A percentile compares a stretch with the other conserved stretches of the same genome.
Conservation (phyloP, 64 coral and sea anemone genomes). For the Cladopsammia gracilis region DNA sequence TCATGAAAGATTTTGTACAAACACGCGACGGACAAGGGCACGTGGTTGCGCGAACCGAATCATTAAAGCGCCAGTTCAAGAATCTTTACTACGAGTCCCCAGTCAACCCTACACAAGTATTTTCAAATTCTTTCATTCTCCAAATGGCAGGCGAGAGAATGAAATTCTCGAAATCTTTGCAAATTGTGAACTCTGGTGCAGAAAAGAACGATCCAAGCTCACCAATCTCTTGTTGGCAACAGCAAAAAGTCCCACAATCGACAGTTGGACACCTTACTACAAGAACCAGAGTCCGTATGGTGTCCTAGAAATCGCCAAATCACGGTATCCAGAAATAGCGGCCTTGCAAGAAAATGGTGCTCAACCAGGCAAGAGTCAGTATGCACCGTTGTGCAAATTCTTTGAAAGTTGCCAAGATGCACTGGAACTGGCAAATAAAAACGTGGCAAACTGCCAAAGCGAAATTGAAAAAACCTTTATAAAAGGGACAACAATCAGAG, state of each 20-base stretch:
- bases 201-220: constrained; percentile 27
- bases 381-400: not conserved
- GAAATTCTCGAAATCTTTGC: constrained; percentile 3
- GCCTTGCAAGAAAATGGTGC: not conserved
- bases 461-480: constrained; percentile 14
- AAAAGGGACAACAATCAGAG: constrained; percentile 56
- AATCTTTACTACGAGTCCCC: not conserved
- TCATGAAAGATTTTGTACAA: constrained; percentile 24
- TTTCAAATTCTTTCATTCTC: constrained; percentile 18
- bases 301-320: constrained; percentile 25
- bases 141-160: constrained; percentile 27
- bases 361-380: constrained; percentile 19
- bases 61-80: constrained; percentile 7
- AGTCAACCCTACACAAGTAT: constrained; percentile 6
- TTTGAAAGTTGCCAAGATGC: constrained; percentile 28
- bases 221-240: constrained; percentile 11
- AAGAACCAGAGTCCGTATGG: constrained; percentile 5
- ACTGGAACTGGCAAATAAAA: constrained; percentile 24
- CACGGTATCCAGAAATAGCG: not conserved
- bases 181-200: constrained; percentile 18
- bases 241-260: constrained; percentile 20
- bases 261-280: constrained; percentile 14
- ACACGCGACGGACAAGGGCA: constrained; percentile 14
- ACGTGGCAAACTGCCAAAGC: constrained; percentile 1
- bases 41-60: constrained; percentile 11